Base-by-base conservation (phyloP, 2,888 invertebrate genomes). In the Galerucella pusilla region DNA sequence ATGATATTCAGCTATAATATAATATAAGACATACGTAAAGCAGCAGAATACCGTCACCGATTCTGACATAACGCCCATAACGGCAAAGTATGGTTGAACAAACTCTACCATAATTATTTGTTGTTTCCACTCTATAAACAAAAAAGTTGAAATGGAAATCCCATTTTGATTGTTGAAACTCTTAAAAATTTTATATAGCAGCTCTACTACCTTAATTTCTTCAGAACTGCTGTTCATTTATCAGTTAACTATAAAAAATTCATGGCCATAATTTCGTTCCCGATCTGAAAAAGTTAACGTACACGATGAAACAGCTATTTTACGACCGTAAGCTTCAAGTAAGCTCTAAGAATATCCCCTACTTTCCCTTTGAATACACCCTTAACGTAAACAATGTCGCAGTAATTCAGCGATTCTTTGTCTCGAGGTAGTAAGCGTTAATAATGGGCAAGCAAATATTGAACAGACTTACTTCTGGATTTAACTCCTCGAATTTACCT, bases 401-500 rank as follows among this genome's bases (percentile, higher is more conserved):
- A 52, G 70, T 64, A 70, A 70, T 70, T 67, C 72, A 67, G 60
- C 72, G 12, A 72, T 72, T 72, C 72, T 72, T 67, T 65, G 71
- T 72, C 66, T 67, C 35, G 66, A 49, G 25, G 54, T 64, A 66
- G 66, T 66, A 71, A 60, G 71, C 71, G 70, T 70, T 70, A 70
- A 70, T 70, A 70, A 70, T 70, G 67, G 35, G 59, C 72, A 42
- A 66, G 66, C 72, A 70, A 70, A 70, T 70, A 70, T 70, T 70
- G 70, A 70, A 64, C 69, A 70, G 69, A 70, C 42, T 69, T 61
- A 69, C 61, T 70, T 63, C 64, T 35, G 64, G 70, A 70, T 70
- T 70, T 64, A 70, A 52, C n/a, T 70, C 63, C 54, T 54, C 52
- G 35, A 70, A 54, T 70, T 64, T 81, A 82, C 81, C 77, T 77